These are phyloP conservation scores for Peromyscus eremicus DNA, from an alignment of 2,797 vertebrate species.

Conservation along the genomic window DNA sequence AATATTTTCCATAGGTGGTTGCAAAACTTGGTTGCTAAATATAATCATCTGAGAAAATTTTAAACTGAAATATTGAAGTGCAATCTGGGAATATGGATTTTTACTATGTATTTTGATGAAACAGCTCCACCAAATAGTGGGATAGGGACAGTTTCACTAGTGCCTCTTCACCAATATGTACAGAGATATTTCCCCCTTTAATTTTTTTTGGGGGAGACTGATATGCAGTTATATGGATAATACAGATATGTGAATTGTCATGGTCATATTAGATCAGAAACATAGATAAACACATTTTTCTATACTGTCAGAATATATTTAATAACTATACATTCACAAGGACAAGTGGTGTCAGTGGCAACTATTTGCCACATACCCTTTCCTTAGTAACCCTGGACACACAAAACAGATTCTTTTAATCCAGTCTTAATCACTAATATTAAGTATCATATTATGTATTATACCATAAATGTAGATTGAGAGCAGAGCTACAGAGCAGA, in stretches of 20 bases:
- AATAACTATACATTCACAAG: neutral
- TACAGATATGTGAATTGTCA: neutral
- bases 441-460: neutral
- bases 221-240: neutral
- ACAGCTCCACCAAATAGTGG: neutral
- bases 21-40: neutral
- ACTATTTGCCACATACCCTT: neutral
- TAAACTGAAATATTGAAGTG: conserved; percentile 36
- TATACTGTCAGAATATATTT: neutral
- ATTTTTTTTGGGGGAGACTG: conserved; percentile 24
- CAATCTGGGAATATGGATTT: neutral
- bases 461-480: neutral
- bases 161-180: conserved; percentile 5
- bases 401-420: neutral
- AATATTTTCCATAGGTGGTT: neutral
- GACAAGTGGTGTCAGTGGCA: neutral
- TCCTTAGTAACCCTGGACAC: neutral
- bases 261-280: neutral
- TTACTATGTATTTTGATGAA: conserved; percentile 43
- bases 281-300: neutral
- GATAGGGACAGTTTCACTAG: conserved; percentile 27
- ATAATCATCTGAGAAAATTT: conserved; percentile 8
- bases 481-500: neutral
- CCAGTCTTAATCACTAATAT: neutral
- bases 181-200: neutral